These are phyloP conservation scores for Caiman crocodilus DNA, from an alignment of 2,797 vertebrate species.

Conservation along the genomic window DNA sequence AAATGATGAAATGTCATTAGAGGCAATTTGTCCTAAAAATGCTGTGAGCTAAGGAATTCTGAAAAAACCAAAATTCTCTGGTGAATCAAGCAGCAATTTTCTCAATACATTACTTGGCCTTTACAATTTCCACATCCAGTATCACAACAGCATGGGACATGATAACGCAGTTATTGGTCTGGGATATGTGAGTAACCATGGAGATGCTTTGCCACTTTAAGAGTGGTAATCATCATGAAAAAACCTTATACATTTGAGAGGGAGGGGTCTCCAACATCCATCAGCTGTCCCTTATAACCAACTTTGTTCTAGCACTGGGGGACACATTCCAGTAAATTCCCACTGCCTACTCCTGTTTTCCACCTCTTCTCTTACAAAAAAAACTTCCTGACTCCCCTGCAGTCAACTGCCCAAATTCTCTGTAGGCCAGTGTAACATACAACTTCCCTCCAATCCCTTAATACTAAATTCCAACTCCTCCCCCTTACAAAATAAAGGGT, in stretches of 20 bases:
- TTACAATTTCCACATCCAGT: neutral
- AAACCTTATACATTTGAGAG: neutral
- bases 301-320: neutral
- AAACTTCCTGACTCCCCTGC: neutral
- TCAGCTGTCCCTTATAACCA: neutral
- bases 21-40: constrained; percentile 53
- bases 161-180: neutral
- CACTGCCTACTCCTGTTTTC: neutral
- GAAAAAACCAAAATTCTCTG: neutral
- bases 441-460: neutral
- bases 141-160: neutral
- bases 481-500: neutral
- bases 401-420: neutral
- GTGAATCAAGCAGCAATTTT: neutral
- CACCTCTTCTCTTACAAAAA: neutral
- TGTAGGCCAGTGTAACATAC: neutral
- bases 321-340: neutral
- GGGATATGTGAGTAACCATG: neutral
- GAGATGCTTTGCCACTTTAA: neutral
- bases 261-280: neutral
- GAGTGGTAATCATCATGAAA: neutral
- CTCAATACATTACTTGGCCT: neutral
- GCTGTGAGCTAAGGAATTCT: constrained; percentile 13
- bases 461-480: neutral
- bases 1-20: constrained; percentile 70